Evolutionary conservation across 2,888 invertebrate species (phyloP), one percentile per base, ranked within the genome.

Genomic region (Drosophila meridiana): DNA sequence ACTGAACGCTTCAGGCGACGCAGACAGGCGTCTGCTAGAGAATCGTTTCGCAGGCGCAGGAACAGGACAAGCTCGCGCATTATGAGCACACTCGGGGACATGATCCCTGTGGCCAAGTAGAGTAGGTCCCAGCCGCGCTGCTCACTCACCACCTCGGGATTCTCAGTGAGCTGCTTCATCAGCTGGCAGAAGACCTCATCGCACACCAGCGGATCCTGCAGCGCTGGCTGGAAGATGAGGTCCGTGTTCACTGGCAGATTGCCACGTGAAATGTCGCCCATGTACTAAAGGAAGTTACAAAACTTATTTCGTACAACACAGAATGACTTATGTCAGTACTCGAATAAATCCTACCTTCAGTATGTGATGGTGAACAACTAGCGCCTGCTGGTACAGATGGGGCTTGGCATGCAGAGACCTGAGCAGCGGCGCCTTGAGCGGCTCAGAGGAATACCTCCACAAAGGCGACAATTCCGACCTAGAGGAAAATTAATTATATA

Each of bases 171-270:
- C 92, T 99, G 99, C 90, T 98, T 97, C 96, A 99, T 97, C 72
- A 99, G 95, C 93, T 99, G 99, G 91, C 98, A 99, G 90, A 97
- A 99, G 36, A 98, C 94, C 93, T 99, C 99, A 92, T 99, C 99
- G 60, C 97, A 95, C 55, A 99, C 94, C 48, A 95, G 93, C 79
- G 97, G 96, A 84, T 97, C 95, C 85, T 95, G 95, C 26, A 98
- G 92, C 0, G 97, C 96, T 2, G 95, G 95, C 88, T 95, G 95
- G 93, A 98, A 99, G 91, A 99, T 98, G 80, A 96, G 95, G 93
- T 98, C 98, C 0, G 98, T 98, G 76, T 97, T 96, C 60, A 97
- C 97, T 34, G 95, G 95, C 32, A 95, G 94, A 88, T 96, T 95
- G 1, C 96, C 95, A 90, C 96, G 95, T n/a, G 98, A 97, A 89